Evolutionary conservation across 2,797 vertebrate species (phyloP), one percentile per base, ranked within the genome.

Genomic region (Heliangelus exortis): DNA sequence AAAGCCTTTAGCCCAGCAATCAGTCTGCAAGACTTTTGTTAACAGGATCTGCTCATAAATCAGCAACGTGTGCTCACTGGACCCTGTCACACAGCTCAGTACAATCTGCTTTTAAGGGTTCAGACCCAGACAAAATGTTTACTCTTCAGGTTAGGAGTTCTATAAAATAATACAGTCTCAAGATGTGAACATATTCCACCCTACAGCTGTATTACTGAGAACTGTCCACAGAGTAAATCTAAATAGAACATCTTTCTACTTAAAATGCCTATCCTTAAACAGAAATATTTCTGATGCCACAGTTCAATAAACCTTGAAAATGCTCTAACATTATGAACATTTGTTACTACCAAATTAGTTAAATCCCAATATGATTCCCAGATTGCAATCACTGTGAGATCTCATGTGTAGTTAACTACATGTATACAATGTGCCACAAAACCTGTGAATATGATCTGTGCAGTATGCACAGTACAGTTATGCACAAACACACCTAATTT

Each of bases 311-410:
- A 47, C 18, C 28, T 61, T 50, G 45, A 9, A 77, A 59, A 57
- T 5, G 8, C 9, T 84, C 34, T 41, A 15, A 15, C 0, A 0
- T 12, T 15, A 55, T 1, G 4, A 80, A 5, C n/a, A 36, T n/a
- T 13, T 48, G 9, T 34, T 33, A 39, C 12, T 54, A 53, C 7
- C 26, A 53, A 74, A 21, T 3, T 23, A 57, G 20, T 11, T 61
- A 55, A 89, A 61, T 7, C 34, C 20, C 45, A 71, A 4, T 4
- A 55, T 0, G 2, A n/a, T 66, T 51, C 39, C 13, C 48, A 53
- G 29, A 65, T 48, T 69, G 36, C 39, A 58, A 79, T 31, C 25
- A 23, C 6, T 4, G 0, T 10, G 75, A 31, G 3, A 76, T 16
- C 36, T 63, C 5, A 6, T 2, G 9, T 36, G 63, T 39, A 41